phyloP scores from a whole-genome alignment of 2,113 vertebrate species.

The Setophaga kirtlandii region DNA sequence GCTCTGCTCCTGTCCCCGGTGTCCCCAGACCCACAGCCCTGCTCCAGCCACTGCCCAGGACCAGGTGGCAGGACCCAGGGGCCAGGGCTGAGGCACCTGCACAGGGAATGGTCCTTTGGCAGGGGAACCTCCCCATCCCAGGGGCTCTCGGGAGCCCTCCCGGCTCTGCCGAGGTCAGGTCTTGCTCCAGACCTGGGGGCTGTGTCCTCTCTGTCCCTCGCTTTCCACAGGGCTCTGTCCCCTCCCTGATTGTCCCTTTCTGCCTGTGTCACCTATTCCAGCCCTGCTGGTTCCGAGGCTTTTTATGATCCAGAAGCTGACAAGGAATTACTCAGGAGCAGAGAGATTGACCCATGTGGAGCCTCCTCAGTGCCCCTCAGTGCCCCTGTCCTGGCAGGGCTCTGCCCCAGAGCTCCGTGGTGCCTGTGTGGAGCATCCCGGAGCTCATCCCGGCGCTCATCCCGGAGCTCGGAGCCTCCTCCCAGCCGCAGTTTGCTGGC shows the following conservation, averaged over 20 bases:
- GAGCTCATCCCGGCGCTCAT: not conserved
- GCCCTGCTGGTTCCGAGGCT: slow-evolving; percentile 1
- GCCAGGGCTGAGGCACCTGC: rapidly evolving
- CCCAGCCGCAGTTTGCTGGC: not conserved
- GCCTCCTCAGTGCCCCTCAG: slow-evolving; percentile 16
- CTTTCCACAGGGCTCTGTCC: not conserved
- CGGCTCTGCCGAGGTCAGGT: not conserved
- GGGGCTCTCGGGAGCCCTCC: rapidly evolving
- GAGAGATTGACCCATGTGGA: not conserved
- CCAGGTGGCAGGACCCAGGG: rapidly evolving
- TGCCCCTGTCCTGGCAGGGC: not conserved
- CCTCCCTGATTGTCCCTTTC: not conserved
- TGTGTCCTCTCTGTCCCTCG: rapidly evolving
- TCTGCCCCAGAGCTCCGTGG: not conserved
- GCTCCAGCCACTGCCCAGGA: rapidly evolving
- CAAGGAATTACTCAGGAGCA: slow-evolving; percentile 45
- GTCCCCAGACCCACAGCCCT: rapidly evolving
- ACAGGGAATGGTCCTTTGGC: rapidly evolving
- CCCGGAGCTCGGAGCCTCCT: slow-evolving; percentile 1
- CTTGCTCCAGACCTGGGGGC: not conserved
- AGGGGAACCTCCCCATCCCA: not conserved
- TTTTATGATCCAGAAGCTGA: slow-evolving; percentile 49
- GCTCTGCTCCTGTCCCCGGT: not conserved
- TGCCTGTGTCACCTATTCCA: slow-evolving; percentile 2
- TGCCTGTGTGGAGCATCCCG: not conserved